A percentile compares a stretch with the other conserved stretches of the same genome.
phyloP scores from a whole-genome alignment of 2,888 invertebrate genomes.

The Melangyna quadrimaculata region DNA sequence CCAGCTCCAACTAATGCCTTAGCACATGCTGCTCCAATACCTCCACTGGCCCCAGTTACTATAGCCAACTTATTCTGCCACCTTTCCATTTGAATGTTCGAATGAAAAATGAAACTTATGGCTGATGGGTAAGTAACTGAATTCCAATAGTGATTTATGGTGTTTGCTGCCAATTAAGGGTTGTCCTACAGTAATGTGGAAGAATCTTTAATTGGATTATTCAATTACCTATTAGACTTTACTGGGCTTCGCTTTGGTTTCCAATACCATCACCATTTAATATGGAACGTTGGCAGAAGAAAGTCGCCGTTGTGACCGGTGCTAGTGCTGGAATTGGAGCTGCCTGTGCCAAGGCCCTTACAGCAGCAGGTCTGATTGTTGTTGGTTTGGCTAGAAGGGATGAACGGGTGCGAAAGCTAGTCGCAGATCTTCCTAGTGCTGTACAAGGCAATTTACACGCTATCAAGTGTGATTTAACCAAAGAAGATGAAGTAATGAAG shows the following conservation, averaged over 20 bases:
- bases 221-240: constrained; percentile 27
- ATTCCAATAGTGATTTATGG: background rate
- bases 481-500: constrained; percentile 82
- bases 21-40: constrained; percentile 81
- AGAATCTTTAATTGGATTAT: constrained; percentile 50
- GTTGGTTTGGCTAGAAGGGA: constrained; percentile 83
- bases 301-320: constrained; percentile 85
- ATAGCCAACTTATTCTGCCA: constrained; percentile 85
- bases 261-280: constrained; percentile 18
- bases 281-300: constrained; percentile 84
- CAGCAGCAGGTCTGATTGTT: constrained; percentile 82
- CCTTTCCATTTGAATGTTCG: constrained; percentile 81
- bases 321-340: constrained; percentile 85
- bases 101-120: constrained; percentile 31
- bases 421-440: constrained; percentile 73
- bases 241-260: constrained; percentile 20
- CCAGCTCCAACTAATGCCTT: constrained; percentile 78
- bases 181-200: background rate
- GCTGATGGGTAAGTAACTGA: background rate
- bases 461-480: constrained; percentile 81
- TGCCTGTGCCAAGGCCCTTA: constrained; percentile 81
- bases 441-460: constrained; percentile 75
- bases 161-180: constrained; percentile 28
- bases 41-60: constrained; percentile 85
- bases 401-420: constrained; percentile 77